Evolutionary conservation across 2,888 invertebrate species (phyloP), one percentile per base, ranked within the genome.

Genomic region (Aelia acuminata): DNA sequence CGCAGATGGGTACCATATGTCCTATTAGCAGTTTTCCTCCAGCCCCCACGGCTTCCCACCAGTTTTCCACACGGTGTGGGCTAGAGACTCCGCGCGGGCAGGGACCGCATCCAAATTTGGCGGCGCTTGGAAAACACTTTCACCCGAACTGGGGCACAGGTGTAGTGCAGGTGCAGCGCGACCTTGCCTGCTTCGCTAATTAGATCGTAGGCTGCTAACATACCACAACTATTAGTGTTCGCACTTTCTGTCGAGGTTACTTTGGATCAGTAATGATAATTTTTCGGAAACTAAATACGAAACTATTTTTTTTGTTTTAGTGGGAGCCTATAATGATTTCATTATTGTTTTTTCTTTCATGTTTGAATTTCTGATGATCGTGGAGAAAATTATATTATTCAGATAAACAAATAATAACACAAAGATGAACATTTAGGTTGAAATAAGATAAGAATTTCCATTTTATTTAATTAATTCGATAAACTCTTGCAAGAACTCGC

Each of bases 71-170:
- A 2, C 20, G 35, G 75, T 47, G 80, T 43, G 43, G 43, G 43
- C 13, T 47, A 39, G 80, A 39, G 20, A 75, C 18, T 39, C 39
- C 39, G 39, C 75, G 39, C 39, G 39, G 80, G 22, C n/a, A 22
- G 3, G 43, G 11, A 18, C 63, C 63, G 63, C 63, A 22, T 80
- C 80, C 80, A 80, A 43, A 80, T 80, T 80, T 80, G 80, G 80
- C 43, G 80, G 43, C 43, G 43, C 22, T 80, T n/a, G 80, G 80
- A 80, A 80, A 80, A 80, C 80, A 80, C 80, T 80, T 80, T 80
- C 80, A 80, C 80, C 80, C 43, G 80, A 80, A n/a, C 80, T 80
- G 43, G 80, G 80, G 80, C 80, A 80, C 80, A 80, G 80, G 80
- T 80, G 80, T 39, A 80, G 43, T 80, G 80, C 80, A 80, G 80